A percentile compares a stretch with the other conserved stretches of the same genome.
Conservation (phyloP, 2,888 invertebrate species). For the Tenodera sinensis region DNA sequence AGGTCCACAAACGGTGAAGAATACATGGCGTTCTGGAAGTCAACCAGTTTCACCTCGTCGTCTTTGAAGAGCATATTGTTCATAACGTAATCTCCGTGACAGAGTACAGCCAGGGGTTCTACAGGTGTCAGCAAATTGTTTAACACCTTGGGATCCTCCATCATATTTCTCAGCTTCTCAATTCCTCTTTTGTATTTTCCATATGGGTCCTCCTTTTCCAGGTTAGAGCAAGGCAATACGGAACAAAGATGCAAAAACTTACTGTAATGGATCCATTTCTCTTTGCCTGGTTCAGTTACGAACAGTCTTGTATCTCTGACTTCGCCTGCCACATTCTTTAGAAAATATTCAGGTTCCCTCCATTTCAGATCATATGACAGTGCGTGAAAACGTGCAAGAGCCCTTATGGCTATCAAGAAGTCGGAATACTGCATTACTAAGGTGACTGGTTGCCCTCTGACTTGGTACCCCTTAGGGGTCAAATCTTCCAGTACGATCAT, state of each 20-base stretch:
- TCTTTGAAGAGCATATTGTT: constrained; percentile 44
- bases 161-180: constrained; percentile 30
- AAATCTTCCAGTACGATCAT: neutral
- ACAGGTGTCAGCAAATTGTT: neutral
- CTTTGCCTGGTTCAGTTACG: neutral
- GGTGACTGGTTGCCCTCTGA: neutral
- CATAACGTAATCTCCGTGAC: constrained; percentile 45
- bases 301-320: neutral
- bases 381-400: constrained; percentile 39
- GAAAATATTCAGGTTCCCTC: neutral
- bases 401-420: constrained; percentile 32
- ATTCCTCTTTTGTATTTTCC: constrained; percentile 24
- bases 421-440: constrained; percentile 37
- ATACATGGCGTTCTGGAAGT: constrained; percentile 33
- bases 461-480: neutral
- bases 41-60: constrained; percentile 33
- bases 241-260: neutral
- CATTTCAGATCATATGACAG: constrained; percentile 35
- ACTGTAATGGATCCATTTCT: neutral
- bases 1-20: constrained; percentile 43
- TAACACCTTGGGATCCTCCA: neutral
- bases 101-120: constrained; percentile 38
- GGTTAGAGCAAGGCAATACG: neutral
- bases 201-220: neutral
- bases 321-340: neutral